These are phyloP conservation scores for Emesis russula DNA, from an alignment of 2,888 invertebrate genomes.

Conservation along the genomic window DNA sequence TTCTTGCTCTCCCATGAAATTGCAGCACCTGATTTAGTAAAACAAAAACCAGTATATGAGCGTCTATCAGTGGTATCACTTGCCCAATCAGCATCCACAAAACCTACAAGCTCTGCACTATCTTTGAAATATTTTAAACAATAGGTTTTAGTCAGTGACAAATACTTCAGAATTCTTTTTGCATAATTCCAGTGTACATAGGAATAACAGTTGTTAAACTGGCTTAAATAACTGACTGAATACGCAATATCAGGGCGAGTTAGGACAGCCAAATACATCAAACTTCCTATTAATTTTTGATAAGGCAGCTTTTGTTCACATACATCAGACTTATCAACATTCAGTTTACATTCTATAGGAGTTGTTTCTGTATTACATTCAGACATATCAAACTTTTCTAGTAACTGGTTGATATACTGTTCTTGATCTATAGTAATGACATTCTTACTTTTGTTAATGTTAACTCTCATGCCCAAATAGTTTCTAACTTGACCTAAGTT, in stretches of 20 bases:
- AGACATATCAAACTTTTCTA: conserved; percentile 12
- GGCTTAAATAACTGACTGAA: neutral
- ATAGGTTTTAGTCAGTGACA: neutral
- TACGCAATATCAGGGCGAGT: conserved; percentile 36
- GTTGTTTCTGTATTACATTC: conserved; percentile 25
- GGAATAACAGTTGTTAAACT: neutral
- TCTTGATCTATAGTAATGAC: neutral
- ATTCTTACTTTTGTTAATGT: conserved; percentile 15
- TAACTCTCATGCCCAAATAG: conserved; percentile 42
- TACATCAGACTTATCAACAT: conserved; percentile 21
- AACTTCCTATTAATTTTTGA: conserved; percentile 38
- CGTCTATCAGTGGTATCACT: neutral
- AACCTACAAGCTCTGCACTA: neutral
- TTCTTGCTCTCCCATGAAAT: neutral
- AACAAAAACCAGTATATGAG: conserved; percentile 3
- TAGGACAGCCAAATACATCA: conserved; percentile 31
- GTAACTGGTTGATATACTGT: conserved; percentile 8
- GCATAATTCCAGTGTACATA: neutral
- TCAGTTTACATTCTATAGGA: conserved; percentile 37
- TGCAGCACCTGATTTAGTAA: neutral
- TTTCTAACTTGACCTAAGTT: conserved; percentile 41
- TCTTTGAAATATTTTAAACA: neutral
- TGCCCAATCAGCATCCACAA: neutral
- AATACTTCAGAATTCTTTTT: neutral
- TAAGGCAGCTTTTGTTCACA: conserved; percentile 25